Evolutionary conservation across 2,797 vertebrate species (phyloP).

Genomic region (Rhinogobio ventralis): DNA sequence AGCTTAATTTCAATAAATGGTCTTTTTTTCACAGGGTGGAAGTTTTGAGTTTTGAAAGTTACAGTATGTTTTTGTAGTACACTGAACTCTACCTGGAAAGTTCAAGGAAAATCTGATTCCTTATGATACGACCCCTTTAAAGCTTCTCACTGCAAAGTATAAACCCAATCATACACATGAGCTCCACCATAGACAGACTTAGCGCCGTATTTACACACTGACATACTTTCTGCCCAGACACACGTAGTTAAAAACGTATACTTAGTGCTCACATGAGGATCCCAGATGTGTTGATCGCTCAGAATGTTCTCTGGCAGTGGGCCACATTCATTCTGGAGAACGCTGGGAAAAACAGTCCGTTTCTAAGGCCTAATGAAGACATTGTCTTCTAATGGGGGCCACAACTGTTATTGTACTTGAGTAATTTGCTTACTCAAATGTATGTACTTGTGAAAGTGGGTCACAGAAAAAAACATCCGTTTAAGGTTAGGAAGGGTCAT

Average conservation of each 20-base stretch:
- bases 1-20: background rate
- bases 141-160: background rate
- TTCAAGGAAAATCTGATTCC: constrained; percentile 10
- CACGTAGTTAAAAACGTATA: background rate
- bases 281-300: constrained; percentile 58
- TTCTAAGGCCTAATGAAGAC: constrained; percentile 26
- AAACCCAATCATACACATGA: background rate
- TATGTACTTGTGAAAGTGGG: constrained; percentile 14
- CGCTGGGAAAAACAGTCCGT: constrained; percentile 16
- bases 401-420: constrained; percentile 5
- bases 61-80: background rate
- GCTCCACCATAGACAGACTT: background rate
- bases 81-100: background rate
- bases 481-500: background rate
- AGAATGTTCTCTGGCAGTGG: constrained; percentile 43
- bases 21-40: background rate
- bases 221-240: background rate
- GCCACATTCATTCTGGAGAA: constrained; percentile 33
- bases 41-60: constrained; percentile 5
- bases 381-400: background rate
- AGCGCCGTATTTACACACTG: background rate
- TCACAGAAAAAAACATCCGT: background rate
- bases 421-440: constrained; percentile 9
- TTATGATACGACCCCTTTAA: background rate
- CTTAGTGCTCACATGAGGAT: constrained; percentile 45